Evolutionary conservation across 2,113 vertebrate genomes (phyloP).

Genomic region (Pomatostomus ruficeps): DNA sequence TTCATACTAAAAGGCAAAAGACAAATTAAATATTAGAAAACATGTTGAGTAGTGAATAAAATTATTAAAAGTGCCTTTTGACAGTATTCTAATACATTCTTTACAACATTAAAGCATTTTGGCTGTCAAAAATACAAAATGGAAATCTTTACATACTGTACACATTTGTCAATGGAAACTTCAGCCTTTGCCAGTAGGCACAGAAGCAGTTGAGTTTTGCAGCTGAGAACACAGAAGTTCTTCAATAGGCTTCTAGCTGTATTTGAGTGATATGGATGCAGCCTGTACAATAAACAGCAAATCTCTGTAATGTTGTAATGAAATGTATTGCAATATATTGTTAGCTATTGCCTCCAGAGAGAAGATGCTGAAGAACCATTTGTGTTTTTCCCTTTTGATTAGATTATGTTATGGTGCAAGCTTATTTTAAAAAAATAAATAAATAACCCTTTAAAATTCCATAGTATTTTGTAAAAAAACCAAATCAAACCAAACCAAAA

Average conservation of each 20-base stretch:
- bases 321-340: background rate
- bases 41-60: background rate
- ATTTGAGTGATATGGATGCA: background rate
- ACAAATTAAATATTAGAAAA: conserved; percentile 12
- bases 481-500: background rate
- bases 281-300: background rate
- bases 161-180: background rate
- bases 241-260: background rate
- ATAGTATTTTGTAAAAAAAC: background rate
- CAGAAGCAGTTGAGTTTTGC: background rate
- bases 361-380: background rate
- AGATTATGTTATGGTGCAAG: background rate
- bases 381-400: background rate
- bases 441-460: background rate
- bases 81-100: background rate
- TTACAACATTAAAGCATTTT: background rate
- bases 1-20: background rate
- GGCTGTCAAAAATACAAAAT: background rate
- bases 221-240: background rate
- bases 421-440: background rate
- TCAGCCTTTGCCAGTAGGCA: background rate
- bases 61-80: background rate
- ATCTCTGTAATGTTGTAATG: background rate
- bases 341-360: background rate
- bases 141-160: background rate